A percentile compares a stretch with the other conserved stretches of the same genome.
phyloP scores from a whole-genome alignment of 2,888 invertebrate species.

The Pterostichus niger region DNA sequence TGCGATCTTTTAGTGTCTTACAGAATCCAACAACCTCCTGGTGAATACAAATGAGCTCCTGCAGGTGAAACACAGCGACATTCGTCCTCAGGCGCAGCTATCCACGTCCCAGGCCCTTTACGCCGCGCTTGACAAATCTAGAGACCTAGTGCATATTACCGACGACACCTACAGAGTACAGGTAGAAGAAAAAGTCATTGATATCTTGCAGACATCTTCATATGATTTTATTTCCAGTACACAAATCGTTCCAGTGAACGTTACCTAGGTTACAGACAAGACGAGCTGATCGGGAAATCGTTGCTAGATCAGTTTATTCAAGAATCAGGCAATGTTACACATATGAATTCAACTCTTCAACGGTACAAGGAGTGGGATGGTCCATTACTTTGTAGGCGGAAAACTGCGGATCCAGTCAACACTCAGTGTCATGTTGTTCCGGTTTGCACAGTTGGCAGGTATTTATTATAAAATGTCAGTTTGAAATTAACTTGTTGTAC shows the following conservation, averaged over 20 bases:
- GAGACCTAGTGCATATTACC: conserved; percentile 92
- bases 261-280: conserved; percentile 86
- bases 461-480: conserved; percentile 63
- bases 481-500: neutral
- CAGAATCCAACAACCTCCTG: conserved; percentile 82
- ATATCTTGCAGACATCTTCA: neutral
- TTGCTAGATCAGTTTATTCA: conserved; percentile 79
- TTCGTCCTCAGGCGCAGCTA: conserved; percentile 87
- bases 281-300: conserved; percentile 82
- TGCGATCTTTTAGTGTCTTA: conserved; percentile 80
- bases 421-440: conserved; percentile 90
- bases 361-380: conserved; percentile 89
- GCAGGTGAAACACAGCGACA: conserved; percentile 88
- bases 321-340: conserved; percentile 78
- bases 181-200: conserved; percentile 79
- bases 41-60: conserved; percentile 86
- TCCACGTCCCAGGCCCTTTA: conserved; percentile 90
- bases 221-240: conserved; percentile 81
- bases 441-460: conserved; percentile 84
- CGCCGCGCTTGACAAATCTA: conserved; percentile 91
- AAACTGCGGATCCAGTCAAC: conserved; percentile 88
- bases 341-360: conserved; percentile 82
- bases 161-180: conserved; percentile 91
- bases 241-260: conserved; percentile 93
- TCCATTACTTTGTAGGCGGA: conserved; percentile 84